Evolutionary conservation across 2,113 vertebrate genomes (phyloP).

Genomic region (Lathamus discolor): DNA sequence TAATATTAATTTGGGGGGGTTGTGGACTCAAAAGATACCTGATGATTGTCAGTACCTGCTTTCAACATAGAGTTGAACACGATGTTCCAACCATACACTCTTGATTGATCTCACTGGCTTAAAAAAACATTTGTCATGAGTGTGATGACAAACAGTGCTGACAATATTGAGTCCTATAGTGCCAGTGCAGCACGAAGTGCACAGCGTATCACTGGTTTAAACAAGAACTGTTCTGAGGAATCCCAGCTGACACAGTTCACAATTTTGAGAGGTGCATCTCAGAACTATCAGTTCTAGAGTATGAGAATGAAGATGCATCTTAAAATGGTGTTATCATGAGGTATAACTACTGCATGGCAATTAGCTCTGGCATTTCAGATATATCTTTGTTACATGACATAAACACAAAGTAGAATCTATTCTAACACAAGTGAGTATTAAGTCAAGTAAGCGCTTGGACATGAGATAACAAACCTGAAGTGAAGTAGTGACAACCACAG

Average conservation of each 20-base stretch:
- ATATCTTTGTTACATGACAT: background rate
- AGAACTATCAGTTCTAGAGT: background rate
- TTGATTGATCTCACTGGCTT: background rate
- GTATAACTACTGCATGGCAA: background rate
- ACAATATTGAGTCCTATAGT: rapidly evolving
- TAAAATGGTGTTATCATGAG: background rate
- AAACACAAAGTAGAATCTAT: background rate
- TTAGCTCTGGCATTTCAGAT: background rate
- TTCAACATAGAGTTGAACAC: background rate
- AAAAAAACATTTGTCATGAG: background rate
- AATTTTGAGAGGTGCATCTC: background rate
- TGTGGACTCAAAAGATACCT: background rate
- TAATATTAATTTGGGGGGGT: background rate
- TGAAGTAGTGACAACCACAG: background rate
- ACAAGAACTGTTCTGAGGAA: background rate
- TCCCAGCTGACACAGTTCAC: background rate
- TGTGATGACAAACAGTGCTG: background rate
- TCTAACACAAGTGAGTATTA: background rate
- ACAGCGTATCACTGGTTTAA: background rate
- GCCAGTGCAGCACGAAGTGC: background rate
- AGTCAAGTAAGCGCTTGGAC: background rate
- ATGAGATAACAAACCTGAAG: background rate
- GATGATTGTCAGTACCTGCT: background rate
- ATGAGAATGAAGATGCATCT: background rate
- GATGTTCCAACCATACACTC: background rate